phyloP scores from a whole-genome alignment of 2,888 invertebrate genomes.

The Exephanes ischioxanthus region DNA sequence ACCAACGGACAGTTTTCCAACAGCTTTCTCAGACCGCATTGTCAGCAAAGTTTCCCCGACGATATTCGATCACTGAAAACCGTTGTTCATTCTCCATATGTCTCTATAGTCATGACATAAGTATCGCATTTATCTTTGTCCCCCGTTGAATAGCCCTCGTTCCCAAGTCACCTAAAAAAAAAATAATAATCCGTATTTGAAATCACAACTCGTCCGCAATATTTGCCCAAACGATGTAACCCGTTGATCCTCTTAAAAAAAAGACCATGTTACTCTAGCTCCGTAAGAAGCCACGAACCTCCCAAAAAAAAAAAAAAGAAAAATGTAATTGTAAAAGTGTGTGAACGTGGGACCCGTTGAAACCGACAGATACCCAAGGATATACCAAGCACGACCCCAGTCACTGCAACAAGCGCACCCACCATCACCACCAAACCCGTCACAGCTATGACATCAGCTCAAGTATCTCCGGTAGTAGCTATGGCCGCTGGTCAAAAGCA shows the following conservation, averaged over 20 bases:
- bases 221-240: constrained; percentile 30
- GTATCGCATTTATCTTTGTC: constrained; percentile 33
- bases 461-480: constrained; percentile 80
- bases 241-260: background rate
- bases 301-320: constrained; percentile 51
- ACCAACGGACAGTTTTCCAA: background rate
- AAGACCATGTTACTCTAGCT: constrained; percentile 40
- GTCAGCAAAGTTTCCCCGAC: constrained; percentile 13
- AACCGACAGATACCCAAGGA: constrained; percentile 88
- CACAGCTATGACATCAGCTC: constrained; percentile 78
- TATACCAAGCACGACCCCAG: constrained; percentile 84
- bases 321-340: constrained; percentile 74
- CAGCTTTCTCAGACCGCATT: background rate
- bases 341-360: constrained; percentile 84
- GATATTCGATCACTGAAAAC: constrained; percentile 42
- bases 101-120: constrained; percentile 37
- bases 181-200: constrained; percentile 4
- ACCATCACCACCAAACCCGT: constrained; percentile 83
- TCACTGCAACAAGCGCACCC: constrained; percentile 84
- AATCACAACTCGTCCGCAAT: constrained; percentile 14
- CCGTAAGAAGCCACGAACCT: constrained; percentile 42
- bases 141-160: constrained; percentile 31
- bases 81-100: constrained; percentile 31
- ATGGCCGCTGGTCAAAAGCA: constrained; percentile 81
- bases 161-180: constrained; percentile 20